Evolutionary conservation across 2,113 vertebrate genomes (phyloP), one percentile per base, ranked within the genome.

Genomic region (Murina feae): DNA sequence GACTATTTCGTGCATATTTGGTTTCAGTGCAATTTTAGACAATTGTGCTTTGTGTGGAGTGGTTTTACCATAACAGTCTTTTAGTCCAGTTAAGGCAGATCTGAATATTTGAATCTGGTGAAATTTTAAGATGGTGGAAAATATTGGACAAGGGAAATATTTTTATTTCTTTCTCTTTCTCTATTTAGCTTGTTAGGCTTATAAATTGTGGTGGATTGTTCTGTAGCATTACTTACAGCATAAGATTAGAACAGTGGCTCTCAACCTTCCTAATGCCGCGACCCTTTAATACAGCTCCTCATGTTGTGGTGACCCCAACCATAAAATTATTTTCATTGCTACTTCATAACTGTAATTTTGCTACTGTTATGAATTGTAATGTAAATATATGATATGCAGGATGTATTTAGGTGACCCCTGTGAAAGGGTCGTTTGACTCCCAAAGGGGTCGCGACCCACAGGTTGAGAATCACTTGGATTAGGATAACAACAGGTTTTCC

Each of bases 11-110:
- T 96, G 95, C 96, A 95, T 94, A 79, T 98, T 97, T 97, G 96
- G 97, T 97, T 98, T 96, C 35, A 79, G 95, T 87, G 93, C 97
- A 96, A 97, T 98, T 97, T 98, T 95, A 98, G 94, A 96, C 96
- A 96, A 84, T 96, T 95, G 93, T 89, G 75, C 88, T 78, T 88
- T 96, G 92, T 83, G 58, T 0, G 0, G 80, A 91, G 86, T 21
- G 75, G 86, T 92, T 97, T 97, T 96, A 91, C 90, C 72, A 32
- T 95, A 84, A 95, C 93, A 89, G 93, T 96, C 95, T 93, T 91
- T 66, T 78, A 72, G 89, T 90, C 47, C 68, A 79, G 79, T 90
- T 75, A 79, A 96, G 93, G 79, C 60, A 86, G 83, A 88, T 92
- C 63, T 89, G 81, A 75, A 53, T 90, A 95, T 88, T 74, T 0